Evolutionary conservation across 2,113 vertebrate species (phyloP), one percentile per base, ranked within the genome.

Genomic region (Labeo catla): DNA sequence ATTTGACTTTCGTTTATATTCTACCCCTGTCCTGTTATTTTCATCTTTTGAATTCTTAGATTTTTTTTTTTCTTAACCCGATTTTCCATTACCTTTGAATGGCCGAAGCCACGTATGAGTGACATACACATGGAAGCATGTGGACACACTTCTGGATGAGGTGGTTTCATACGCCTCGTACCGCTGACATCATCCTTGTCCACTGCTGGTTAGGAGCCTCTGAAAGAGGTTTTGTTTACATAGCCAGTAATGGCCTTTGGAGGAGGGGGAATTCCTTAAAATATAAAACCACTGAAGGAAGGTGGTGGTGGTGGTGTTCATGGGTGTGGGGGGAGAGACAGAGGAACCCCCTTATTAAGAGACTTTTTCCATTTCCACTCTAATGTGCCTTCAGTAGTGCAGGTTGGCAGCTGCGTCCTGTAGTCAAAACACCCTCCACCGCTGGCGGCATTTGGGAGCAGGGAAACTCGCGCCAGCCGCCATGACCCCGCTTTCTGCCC

Each of bases 341-440:
- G 87, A 93, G 93, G 92, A 94, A 94, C 88, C 92, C 91, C 91
- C 90, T 92, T 87, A 94, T 93, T 94, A 93, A 86, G 88, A 86
- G 89, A 89, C 89, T 88, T 91, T 87, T 93, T 93, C 88, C 90
- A 90, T 91, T 93, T 92, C 88, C 90, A 87, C 91, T 91, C 91
- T 92, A 93, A 87, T 54, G 85, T 88, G 82, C 85, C 91, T 87
- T 94, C 90, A 95, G 92, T 91, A 93, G 89, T 93, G 92, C 91
- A 91, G 87, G 93, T 91, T 93, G 88, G 89, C 89, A 95, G 89
- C 92, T 93, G 93, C 91, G 92, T 88, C 88, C 90, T 91, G 70
- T 87, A 95, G 95, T 92, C 91, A 89, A 89, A 95, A 91, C 90
- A 94, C 91, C 86, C 84, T 88, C 93, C 92, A 91, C 87, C 83